phyloP scores from a whole-genome alignment of 2,888 invertebrate species.

The Megastigmus dorsalis region DNA sequence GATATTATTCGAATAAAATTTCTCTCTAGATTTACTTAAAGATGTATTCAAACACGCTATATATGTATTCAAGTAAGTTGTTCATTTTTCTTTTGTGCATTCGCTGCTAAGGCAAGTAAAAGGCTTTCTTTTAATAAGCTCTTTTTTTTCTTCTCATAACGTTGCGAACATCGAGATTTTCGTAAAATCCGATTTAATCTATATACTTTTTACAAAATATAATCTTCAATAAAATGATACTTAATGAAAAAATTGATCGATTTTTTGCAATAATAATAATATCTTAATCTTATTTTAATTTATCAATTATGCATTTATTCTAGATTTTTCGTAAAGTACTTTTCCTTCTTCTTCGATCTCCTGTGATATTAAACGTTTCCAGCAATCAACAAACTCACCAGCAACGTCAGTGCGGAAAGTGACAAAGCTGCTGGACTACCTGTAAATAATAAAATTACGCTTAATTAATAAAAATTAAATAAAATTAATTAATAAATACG shows the following conservation, averaged over 20 bases:
- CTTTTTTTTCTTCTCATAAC: neutral
- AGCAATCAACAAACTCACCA: conserved; percentile 45
- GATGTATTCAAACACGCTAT: conserved; percentile 14
- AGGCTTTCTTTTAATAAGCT: conserved; percentile 32
- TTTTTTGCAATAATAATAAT: too few species aligned
- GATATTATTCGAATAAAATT: conserved; percentile 12
- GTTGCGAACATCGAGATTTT: conserved; percentile 2
- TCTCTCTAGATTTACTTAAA: conserved; percentile 1
- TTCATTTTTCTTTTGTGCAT: conserved; percentile 31
- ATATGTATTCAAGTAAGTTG: too few species aligned
- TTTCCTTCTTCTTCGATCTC: conserved; percentile 5
- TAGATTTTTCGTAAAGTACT: conserved; percentile 26
- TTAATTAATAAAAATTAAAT: neutral
- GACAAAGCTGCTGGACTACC: conserved; percentile 40
- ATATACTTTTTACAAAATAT: too few species aligned
- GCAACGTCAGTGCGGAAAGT: conserved; percentile 40
- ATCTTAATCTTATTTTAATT: neutral
- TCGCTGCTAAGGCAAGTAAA: conserved; percentile 38
- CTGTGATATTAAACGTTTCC: conserved; percentile 39
- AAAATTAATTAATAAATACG: neutral
- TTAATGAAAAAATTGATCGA: too few species aligned
- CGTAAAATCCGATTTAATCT: neutral
- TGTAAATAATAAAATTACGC: conserved; percentile 18
- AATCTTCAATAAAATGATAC: too few species aligned
- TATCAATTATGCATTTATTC: conserved; percentile 32